A percentile compares a stretch with the other conserved stretches of the same genome.
Conservation (phyloP, 2,797 vertebrate genomes). For the Phrynocephalus forsythii region DNA sequence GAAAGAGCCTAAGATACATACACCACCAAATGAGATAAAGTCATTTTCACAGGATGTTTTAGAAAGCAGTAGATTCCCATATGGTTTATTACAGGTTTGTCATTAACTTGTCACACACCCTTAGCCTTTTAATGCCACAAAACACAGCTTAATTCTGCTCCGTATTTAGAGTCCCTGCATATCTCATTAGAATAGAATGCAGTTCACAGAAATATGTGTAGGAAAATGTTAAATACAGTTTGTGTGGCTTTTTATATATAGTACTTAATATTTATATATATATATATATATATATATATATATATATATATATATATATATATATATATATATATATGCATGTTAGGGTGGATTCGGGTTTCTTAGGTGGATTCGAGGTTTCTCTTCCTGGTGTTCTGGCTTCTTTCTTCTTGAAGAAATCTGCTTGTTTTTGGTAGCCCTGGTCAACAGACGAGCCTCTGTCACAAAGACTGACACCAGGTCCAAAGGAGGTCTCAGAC, state of each 20-base stretch:
- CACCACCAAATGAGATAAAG: not conserved
- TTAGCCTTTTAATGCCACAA: slow-evolving; percentile 39
- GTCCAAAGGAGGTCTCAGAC: too few relatives aligned
- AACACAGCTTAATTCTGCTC: slow-evolving; percentile 57
- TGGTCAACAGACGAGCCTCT: too few relatives aligned
- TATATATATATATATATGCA: too few relatives aligned
- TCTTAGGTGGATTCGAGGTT: too few relatives aligned
- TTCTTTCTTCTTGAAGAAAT: too few relatives aligned
- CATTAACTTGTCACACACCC: slow-evolving; percentile 22
- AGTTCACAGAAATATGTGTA: slow-evolving; percentile 40
- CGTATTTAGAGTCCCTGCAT: slow-evolving; percentile 53
- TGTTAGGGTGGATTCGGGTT: too few relatives aligned
- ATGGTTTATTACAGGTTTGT: not conserved
- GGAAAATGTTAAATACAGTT: slow-evolving; percentile 65
- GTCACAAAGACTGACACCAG: too few relatives aligned
- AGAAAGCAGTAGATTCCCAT: not conserved
- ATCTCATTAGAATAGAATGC: slow-evolving; percentile 53
- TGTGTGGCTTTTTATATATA: slow-evolving; percentile 50
- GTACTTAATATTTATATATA: not conserved
- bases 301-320: too few relatives aligned
- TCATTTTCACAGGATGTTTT: not conserved
- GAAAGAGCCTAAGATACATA: not conserved
- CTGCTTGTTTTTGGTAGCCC: too few relatives aligned
- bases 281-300: too few relatives aligned
- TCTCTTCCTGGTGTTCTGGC: too few relatives aligned